Base-by-base conservation (phyloP, 1,140 invertebrate species). In the Araneus ventricosus region DNA sequence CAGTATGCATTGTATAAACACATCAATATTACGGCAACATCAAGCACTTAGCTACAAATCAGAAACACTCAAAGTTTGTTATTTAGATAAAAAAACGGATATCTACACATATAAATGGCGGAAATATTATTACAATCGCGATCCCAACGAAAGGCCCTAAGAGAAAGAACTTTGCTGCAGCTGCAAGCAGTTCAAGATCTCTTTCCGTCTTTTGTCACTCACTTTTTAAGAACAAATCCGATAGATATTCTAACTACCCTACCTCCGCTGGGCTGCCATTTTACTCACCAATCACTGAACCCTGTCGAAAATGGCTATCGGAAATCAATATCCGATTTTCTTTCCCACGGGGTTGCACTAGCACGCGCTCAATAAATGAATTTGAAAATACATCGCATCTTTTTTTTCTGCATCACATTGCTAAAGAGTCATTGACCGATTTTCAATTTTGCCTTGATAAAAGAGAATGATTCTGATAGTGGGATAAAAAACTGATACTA, bases 341-440 rank as follows among this genome's bases (percentile, higher is more conserved):
- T n/a, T 92, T 86, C 57, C 86, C 57, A 63, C 82, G 30, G 41
- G 70, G 45, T 63, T 67, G 61, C 39, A n/a, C n/a, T 63, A 27
- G 57, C 34, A 61, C 20, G 22, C 37, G 75, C 89, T 39, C 27
- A 22, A 86, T 61, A 92, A 86, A 75, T 41, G 90, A 92, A 92
- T 92, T 86, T 92, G 90, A 90, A 90, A 92, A 86, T 86, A 92
- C 86, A 90, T 63, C 75, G 24, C 61, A 82, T 59, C 41, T 91
- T 52, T 92, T 75, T 82, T 82, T 52, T 14, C 45, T 52, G 14
- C 45, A 52, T 52, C 45, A 52, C 45, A 14, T 24, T 61, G 2
- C 5, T 84, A 84, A 24, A 82, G 63, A 61, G 41, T 34, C 39
- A 84, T 37, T 92, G 90, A 92, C 90, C 90, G 82, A 34, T 52